Conservation (phyloP, 2,113 vertebrate species). For the Poecilia latipinna region DNA sequence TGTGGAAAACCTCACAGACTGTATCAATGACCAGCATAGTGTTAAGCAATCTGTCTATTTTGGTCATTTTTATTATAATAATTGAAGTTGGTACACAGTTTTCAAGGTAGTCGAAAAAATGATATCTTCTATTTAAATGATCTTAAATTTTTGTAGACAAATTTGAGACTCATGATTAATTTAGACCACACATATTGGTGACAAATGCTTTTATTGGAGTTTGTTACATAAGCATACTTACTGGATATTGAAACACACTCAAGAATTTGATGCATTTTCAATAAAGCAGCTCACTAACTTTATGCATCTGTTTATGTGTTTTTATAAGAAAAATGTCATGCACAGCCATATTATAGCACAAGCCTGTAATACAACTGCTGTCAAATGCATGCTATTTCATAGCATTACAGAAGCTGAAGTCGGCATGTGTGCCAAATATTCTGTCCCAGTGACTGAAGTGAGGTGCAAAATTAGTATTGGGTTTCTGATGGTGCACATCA, state of each 20-base stretch:
- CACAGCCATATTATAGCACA: neutral
- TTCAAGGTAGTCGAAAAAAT: neutral
- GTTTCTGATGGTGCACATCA: constrained; percentile 77
- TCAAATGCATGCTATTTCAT: constrained; percentile 2
- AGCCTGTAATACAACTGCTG: neutral
- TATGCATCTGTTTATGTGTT: neutral
- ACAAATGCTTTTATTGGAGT: neutral
- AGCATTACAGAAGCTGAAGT: constrained; percentile 52
- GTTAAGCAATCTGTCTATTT: too few species aligned
- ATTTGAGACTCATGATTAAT: neutral
- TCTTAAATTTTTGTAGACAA: neutral
- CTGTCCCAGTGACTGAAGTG: constrained; percentile 80
- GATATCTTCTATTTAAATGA: neutral
- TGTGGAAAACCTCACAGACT: too few species aligned
- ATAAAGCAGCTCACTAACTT: neutral
- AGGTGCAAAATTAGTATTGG: constrained; percentile 75
- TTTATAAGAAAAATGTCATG: neutral
- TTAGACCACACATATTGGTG: neutral
- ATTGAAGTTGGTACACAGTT: neutral
- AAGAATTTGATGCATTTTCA: neutral
- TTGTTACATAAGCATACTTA: too few species aligned
- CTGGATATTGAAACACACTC: neutral
- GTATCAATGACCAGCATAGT: too few species aligned
- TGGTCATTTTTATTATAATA: neutral
- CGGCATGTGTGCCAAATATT: constrained; percentile 73